These are phyloP conservation scores for Zaprionus inermis DNA, from an alignment of 1,140 invertebrate genomes.

Conservation along the genomic window DNA sequence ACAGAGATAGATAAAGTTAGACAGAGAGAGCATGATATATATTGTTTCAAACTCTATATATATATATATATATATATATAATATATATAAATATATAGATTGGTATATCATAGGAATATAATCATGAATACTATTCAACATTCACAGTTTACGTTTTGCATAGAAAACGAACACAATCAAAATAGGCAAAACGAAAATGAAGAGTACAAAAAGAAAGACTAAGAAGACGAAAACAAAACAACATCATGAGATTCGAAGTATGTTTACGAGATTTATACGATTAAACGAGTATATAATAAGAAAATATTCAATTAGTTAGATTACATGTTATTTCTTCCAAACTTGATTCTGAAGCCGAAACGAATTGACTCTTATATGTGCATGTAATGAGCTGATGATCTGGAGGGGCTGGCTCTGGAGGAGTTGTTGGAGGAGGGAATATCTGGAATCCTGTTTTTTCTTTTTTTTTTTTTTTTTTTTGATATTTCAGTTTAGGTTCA, in stretches of 20 bases:
- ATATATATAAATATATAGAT: not conserved
- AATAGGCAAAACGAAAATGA: slow-evolving; percentile 35
- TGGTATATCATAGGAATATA: slow-evolving; percentile 5
- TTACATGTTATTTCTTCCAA: slow-evolving; percentile 88
- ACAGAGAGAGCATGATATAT: slow-evolving; percentile 12
- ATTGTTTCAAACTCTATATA: slow-evolving; percentile 7
- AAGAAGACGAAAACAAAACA: slow-evolving; percentile 10
- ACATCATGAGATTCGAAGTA: slow-evolving; percentile 13
- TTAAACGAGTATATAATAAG: slow-evolving; percentile 73
- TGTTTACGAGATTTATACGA: slow-evolving; percentile 43
- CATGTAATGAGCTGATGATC: slow-evolving; percentile 87
- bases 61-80: not conserved
- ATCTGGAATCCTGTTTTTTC: slow-evolving; percentile 89
- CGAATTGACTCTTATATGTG: slow-evolving; percentile 84
- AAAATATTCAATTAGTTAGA: slow-evolving; percentile 80
- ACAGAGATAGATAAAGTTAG: not conserved
- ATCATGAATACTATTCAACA: slow-evolving; percentile 11
- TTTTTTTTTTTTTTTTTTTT: slow-evolving; percentile 48
- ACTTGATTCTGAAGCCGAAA: slow-evolving; percentile 88
- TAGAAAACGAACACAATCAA: slow-evolving; percentile 43
- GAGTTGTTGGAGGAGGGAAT: slow-evolving; percentile 91
- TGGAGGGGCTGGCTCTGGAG: slow-evolving; percentile 92
- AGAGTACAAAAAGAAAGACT: not conserved
- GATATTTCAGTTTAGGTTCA: slow-evolving; percentile 13
- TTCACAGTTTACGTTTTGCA: slow-evolving; percentile 47